phyloP scores from a whole-genome alignment of 2,113 vertebrate species.

The Poeciliopsis retropinna region DNA sequence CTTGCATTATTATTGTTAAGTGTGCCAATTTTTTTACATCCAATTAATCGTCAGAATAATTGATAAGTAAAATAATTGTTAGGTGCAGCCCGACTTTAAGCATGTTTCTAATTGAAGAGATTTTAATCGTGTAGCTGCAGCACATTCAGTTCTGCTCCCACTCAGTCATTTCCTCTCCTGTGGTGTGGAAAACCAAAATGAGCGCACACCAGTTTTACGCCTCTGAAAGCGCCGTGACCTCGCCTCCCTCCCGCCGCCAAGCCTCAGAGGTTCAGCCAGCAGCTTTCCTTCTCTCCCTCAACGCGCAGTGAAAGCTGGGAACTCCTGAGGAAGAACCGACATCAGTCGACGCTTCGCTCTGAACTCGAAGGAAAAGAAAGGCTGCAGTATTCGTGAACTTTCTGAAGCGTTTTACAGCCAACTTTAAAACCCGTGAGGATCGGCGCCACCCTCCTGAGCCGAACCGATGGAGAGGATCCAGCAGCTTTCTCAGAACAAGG shows the following conservation, averaged over 20 bases:
- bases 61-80: no score
- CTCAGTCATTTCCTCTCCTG: slow-evolving; percentile 50
- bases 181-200: slow-evolving; percentile 37
- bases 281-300: background rate
- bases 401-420: background rate
- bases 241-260: background rate
- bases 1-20: no score
- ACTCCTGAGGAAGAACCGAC: no score
- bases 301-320: background rate
- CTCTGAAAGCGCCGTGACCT: background rate
- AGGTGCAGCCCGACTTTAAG: no score
- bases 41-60: no score
- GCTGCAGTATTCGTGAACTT: background rate
- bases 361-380: background rate
- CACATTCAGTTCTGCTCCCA: background rate
- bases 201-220: slow-evolving; percentile 20
- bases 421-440: background rate
- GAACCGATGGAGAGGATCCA: no score
- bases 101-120: no score
- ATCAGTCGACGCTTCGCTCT: no score
- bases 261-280: background rate
- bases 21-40: no score
- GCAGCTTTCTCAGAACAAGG: no score
- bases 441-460: no score
- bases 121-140: no score